Evolutionary conservation across 2,113 vertebrate species (phyloP).

Genomic region (Muntiacus muntjak): DNA sequence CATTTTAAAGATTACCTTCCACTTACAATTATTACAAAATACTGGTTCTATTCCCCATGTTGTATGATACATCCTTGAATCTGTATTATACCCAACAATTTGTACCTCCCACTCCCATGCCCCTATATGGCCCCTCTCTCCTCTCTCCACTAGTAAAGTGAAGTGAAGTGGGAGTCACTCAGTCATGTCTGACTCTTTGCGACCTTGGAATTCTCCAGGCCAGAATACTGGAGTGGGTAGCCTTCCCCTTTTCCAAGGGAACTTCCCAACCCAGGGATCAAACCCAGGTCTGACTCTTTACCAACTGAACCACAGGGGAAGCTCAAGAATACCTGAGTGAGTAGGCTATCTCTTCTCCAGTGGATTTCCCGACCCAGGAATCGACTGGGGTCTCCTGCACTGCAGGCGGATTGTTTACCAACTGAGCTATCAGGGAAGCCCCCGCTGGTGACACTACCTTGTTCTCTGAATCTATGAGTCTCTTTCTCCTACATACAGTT

Average conservation of each 20-base stretch:
- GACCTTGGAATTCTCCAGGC: background rate
- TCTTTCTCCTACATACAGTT: background rate
- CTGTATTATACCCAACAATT: background rate
- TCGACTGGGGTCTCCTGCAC: background rate
- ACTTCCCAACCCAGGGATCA: background rate
- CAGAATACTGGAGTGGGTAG: background rate
- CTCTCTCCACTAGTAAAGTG: background rate
- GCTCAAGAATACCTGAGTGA: background rate
- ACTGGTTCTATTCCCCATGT: background rate
- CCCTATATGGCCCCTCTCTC: background rate
- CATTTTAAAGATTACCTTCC: background rate
- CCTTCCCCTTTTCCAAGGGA: background rate
- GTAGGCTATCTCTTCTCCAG: background rate
- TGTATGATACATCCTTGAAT: background rate
- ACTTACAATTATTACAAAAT: background rate
- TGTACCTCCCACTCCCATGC: background rate
- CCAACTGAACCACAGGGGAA: background rate
- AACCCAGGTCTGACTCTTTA: background rate
- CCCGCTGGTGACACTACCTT: background rate
- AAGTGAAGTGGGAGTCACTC: background rate
- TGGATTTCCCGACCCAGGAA: background rate
- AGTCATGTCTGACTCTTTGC: background rate
- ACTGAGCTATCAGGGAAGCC: background rate
- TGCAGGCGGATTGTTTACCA: background rate
- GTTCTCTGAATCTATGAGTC: background rate